Evolutionary conservation across 2,797 vertebrate genomes (phyloP).

Genomic region (Steatocranus sp.): DNA sequence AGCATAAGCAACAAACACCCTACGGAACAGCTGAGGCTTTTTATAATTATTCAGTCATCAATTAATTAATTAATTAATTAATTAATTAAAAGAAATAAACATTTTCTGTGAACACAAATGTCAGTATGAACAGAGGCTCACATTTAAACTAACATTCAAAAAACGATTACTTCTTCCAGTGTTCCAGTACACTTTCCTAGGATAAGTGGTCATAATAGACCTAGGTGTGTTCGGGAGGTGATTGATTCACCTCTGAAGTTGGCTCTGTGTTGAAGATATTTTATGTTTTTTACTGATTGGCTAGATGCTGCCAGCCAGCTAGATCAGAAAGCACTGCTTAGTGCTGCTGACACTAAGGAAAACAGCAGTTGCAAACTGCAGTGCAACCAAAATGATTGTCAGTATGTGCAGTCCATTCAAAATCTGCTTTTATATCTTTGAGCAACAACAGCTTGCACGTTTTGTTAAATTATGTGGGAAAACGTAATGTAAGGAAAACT

Average conservation of each 20-base stretch:
- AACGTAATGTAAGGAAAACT: neutral
- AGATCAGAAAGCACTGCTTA: neutral
- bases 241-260: neutral
- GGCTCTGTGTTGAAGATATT: neutral
- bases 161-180: neutral
- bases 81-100: neutral
- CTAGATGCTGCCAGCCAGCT: neutral
- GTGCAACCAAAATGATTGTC: neutral
- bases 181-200: neutral
- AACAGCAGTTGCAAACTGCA: neutral
- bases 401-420: neutral
- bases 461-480: neutral
- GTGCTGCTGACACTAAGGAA: neutral
- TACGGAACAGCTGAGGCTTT: neutral
- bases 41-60: neutral
- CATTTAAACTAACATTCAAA: neutral
- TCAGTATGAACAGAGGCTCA: neutral
- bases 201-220: neutral
- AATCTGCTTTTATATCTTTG: neutral
- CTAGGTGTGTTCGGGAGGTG: neutral
- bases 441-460: neutral
- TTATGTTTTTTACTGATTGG: neutral
- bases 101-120: neutral
- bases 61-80: neutral
- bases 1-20: neutral